phyloP scores from a whole-genome alignment of 2,888 invertebrate species.

The Pharmacophagus antenor region DNA sequence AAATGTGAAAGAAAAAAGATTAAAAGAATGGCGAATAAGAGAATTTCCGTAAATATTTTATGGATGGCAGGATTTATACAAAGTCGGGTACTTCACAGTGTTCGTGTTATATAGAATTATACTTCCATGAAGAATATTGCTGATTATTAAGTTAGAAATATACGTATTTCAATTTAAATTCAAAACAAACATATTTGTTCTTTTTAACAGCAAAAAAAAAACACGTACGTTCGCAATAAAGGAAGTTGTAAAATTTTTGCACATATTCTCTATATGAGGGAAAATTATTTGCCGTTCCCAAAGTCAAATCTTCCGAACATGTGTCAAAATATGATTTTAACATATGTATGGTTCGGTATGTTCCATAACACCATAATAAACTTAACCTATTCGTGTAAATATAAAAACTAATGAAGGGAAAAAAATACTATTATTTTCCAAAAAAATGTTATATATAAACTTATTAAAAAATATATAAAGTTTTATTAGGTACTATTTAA shows the following conservation, averaged over 20 bases:
- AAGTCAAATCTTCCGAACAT: neutral
- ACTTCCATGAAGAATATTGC: neutral
- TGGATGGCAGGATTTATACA: constrained; percentile 20
- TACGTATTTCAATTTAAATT: neutral
- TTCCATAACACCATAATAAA: too few relatives aligned
- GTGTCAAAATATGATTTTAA: neutral
- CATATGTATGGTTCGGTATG: too few relatives aligned
- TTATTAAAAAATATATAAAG: too few relatives aligned
- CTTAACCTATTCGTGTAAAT: too few relatives aligned
- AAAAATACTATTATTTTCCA: too few relatives aligned
- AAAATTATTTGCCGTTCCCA: neutral
- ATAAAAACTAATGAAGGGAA: too few relatives aligned
- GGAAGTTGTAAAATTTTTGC: neutral
- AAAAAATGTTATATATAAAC: too few relatives aligned
- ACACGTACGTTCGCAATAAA: neutral
- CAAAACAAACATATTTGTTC: neutral
- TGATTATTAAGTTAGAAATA: constrained; percentile 2
- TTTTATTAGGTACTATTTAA: too few relatives aligned
- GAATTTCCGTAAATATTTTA: constrained; percentile 20
- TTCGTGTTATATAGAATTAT: constrained; percentile 17
- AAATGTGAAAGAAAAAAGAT: constrained; percentile 10
- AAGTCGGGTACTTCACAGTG: constrained; percentile 6
- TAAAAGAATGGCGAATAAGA: constrained; percentile 16
- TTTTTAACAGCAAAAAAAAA: neutral
- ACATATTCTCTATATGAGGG: neutral